Base-by-base conservation (phyloP, 2,888 invertebrate genomes). In the Dermolepida albohirtum region DNA sequence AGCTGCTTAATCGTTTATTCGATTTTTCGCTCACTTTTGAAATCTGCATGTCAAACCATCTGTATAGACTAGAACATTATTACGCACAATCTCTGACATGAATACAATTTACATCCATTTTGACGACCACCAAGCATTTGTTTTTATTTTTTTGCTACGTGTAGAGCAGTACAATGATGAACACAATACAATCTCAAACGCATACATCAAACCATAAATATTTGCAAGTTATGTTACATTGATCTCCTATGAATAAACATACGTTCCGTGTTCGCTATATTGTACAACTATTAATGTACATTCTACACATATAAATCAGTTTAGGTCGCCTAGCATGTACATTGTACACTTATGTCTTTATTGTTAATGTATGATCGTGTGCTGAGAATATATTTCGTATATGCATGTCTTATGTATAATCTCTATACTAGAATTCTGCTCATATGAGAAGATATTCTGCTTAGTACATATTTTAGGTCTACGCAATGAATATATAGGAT, bases 91-190 rank as follows among this genome's bases (percentile, higher is more conserved):
- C 10, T 1, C 10, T 34, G 5, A 47, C 8, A 16, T 47, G 17
- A 6, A 47, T 16, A 47, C 7, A 69, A 44, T 47, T 14, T 72
- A 40, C 34, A 22, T 50, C 39, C 34, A 71, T 71, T 69, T 66
- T 8, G 0, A 69, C 55, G 52, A 29, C 34, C 34, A 39, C 16
- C 22, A 14, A 41, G 12, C n/a, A 44, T 62, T 62, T 62, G 12
- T 62, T 62, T 17, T 22, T 40, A 41, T 27, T 41, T 16, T n/a
- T 16, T 62, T 44, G 27, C 10, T 41, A 10, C 49, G 39, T 16
- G n/a, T 49, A 29, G 6, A 43, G 17, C 29, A 11, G 27, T 8
- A 47, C 47, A 17, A 47, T 47, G 47, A 47, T 14, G 47, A 47
- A 16, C 55, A 55, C 11, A 55, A 16, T 22, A 22, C 16, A 8